Evolutionary conservation across 2,113 vertebrate species (phyloP), one percentile per base, ranked within the genome.

Genomic region (Colaptes auratus): DNA sequence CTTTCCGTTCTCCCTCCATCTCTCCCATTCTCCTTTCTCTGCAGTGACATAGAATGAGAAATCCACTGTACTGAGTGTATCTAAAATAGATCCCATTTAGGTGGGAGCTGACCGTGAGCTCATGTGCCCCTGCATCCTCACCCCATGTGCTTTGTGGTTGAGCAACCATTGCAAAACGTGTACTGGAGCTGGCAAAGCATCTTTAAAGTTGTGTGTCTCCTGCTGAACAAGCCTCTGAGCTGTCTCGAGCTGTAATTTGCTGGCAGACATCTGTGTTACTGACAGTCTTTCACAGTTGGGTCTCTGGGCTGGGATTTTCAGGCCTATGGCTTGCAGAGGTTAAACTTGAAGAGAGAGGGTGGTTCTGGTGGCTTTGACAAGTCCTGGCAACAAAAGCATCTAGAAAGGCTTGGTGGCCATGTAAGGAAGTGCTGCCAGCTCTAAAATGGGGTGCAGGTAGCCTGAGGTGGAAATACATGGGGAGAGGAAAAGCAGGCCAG

Each of bases 211-310:
- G n/a, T 58, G 33, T 31, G 59, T 78, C 78, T 93, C 86, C 93
- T 90, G 79, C 89, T 82, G 79, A 91, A 86, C 72, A 80, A 89
- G 69, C 87, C 81, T 93, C 69, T 0, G 9, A 94, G 71, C 92
- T 83, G 66, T 95, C 95, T 95, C 6, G 0, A 92, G 67, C 90
- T 3, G 0, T 96, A 88, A 95, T 96, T 96, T 94, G 92, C 94
- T 96, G 96, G 94, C 96, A 92, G 84, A 95, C 80, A 10, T 86
- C 84, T 95, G 17, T 91, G 91, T 96, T 89, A 74, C 92, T 24
- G 50, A 80, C 89, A 71, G 81, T 84, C 73, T 92, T 91, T 94
- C 93, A 79, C 92, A 96, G 92, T 95, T 98, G 95, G 67, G 70
- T 95, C 78, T 73, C 91, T 77, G 85, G 77, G 44, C 72, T 71